Evolutionary conservation across 2,113 vertebrate genomes (phyloP).

Genomic region (Coptodon rendalli): DNA sequence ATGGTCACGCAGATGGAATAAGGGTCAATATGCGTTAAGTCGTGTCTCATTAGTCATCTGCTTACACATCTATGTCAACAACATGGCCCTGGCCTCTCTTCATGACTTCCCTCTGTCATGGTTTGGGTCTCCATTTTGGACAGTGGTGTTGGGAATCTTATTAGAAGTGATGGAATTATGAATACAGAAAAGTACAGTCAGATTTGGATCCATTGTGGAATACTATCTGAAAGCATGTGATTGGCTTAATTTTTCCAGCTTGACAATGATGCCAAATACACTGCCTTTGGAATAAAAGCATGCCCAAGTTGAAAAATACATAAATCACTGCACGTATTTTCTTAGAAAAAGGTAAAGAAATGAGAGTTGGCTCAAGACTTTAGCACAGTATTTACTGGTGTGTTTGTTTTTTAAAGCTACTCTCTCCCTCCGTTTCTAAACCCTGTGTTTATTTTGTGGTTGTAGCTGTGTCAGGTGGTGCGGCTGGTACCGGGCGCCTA

Average conservation of each 20-base stretch:
- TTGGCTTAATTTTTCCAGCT: not conserved
- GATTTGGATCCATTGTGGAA: not conserved
- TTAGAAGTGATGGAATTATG: not conserved
- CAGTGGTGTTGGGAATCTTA: not conserved
- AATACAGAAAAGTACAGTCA: not conserved
- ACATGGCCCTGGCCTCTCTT: not conserved
- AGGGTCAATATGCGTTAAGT: not conserved
- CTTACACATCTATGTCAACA: not conserved
- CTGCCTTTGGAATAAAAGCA: not conserved
- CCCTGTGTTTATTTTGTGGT: not conserved
- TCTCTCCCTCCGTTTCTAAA: not conserved
- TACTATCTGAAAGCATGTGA: not conserved
- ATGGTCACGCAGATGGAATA: not conserved
- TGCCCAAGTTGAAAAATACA: not conserved
- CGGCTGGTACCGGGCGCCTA: constrained; percentile 96
- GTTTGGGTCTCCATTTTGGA: not conserved
- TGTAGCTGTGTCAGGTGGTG: constrained; percentile 94
- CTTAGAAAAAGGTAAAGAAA: not conserved
- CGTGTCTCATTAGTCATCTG: not conserved
- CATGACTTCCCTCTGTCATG: not conserved
- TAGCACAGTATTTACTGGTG: not conserved
- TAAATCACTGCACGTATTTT: not conserved
- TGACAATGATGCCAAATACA: not conserved
- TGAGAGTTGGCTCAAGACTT: not conserved
- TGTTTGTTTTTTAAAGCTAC: not conserved